Evolutionary conservation across 2,888 invertebrate species (phyloP).

Genomic region (Syrphus vitripennis): DNA sequence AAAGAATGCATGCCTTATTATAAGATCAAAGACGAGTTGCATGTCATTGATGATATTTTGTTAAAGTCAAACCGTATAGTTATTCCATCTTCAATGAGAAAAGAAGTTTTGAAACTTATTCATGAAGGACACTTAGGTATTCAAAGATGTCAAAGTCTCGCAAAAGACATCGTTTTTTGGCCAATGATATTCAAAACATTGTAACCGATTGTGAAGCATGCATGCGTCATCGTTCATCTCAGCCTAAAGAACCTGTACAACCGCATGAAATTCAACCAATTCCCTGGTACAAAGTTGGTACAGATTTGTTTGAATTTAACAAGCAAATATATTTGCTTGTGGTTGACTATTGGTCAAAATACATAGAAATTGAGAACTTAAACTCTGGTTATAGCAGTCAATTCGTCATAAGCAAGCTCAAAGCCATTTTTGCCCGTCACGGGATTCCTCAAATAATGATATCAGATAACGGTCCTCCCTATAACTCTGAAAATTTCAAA

Average conservation of each 20-base stretch:
- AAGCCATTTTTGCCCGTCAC: slow-evolving; percentile 65
- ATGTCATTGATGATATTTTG: slow-evolving; percentile 54
- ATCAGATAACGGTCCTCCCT: slow-evolving; percentile 68
- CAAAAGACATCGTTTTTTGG: slow-evolving; percentile 23
- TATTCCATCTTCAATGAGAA: slow-evolving; percentile 25
- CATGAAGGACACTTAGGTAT: slow-evolving; percentile 57
- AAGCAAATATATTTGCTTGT: slow-evolving; percentile 50
- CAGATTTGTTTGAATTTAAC: slow-evolving; percentile 62
- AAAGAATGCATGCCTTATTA: slow-evolving; percentile 11
- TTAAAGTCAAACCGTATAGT: slow-evolving; percentile 34
- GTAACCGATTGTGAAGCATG: slow-evolving; percentile 65
- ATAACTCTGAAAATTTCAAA: slow-evolving; percentile 52
- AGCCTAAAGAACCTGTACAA: slow-evolving; percentile 37
- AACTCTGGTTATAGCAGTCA: slow-evolving; percentile 30
- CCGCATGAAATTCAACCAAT: slow-evolving; percentile 14
- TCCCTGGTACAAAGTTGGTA: slow-evolving; percentile 44
- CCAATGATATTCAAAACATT: slow-evolving; percentile 58
- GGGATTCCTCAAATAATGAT: slow-evolving; percentile 61
- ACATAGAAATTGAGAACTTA: slow-evolving; percentile 54
- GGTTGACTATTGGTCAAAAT: slow-evolving; percentile 71
- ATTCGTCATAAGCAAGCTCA: slow-evolving; percentile 52
- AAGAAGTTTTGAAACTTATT: slow-evolving; percentile 20
- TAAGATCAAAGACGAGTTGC: slow-evolving; percentile 27
- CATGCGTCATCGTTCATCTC: slow-evolving; percentile 51
- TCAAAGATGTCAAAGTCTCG: neutral